Evolutionary conservation across 2,888 invertebrate species (phyloP).

Genomic region (Adelognathus sp.): DNA sequence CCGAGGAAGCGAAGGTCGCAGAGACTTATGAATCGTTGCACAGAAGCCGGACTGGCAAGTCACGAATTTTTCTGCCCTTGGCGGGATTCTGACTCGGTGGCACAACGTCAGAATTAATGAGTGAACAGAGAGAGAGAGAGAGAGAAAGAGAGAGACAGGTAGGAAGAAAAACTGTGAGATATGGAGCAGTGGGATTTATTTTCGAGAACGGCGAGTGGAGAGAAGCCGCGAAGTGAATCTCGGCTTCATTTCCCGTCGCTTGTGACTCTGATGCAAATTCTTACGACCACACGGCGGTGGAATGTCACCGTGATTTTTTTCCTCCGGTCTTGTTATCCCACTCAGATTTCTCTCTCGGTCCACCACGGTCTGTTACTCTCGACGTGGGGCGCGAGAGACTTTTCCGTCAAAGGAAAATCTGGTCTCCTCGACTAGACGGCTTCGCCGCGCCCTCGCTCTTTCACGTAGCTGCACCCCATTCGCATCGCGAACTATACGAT

Average conservation of each 20-base stretch:
- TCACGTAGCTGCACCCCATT: neutral
- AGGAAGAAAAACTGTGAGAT: neutral
- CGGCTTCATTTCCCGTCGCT: conserved; percentile 20
- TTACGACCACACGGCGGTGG: neutral
- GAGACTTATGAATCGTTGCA: conserved; percentile 35
- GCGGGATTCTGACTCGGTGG: neutral
- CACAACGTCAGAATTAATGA: neutral
- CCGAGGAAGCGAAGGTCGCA: conserved; percentile 12
- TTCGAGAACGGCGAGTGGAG: neutral
- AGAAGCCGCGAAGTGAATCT: neutral
- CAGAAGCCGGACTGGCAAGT: conserved; percentile 23
- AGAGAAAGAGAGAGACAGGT: neutral
- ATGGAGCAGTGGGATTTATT: neutral
- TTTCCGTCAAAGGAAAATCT: neutral
- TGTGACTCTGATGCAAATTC: conserved; percentile 6
- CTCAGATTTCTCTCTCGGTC: neutral
- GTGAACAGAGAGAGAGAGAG: neutral
- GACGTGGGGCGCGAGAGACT: neutral
- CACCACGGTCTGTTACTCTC: neutral
- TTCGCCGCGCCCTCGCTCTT: neutral
- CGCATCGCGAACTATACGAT: neutral
- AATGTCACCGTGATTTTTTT: neutral
- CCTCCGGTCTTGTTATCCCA: neutral
- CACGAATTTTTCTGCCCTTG: conserved; percentile 15
- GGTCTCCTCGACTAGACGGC: neutral